Percentiles rank a stretch among this genome's conserved stretches.
phyloP scores from a whole-genome alignment of 2,888 invertebrate species.

The Cephus runcator region DNA sequence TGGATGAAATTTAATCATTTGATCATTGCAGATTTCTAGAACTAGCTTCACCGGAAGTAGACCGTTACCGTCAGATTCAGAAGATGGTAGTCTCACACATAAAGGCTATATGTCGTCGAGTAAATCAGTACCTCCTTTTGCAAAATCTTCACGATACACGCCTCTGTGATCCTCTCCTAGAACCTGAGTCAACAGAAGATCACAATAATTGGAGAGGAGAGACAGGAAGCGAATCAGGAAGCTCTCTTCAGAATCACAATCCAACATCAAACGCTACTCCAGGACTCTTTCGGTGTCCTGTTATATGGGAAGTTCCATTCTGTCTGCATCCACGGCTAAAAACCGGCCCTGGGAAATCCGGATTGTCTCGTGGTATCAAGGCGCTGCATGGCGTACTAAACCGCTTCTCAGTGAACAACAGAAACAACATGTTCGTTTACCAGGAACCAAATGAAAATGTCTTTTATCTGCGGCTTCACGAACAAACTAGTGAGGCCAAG shows the following conservation, averaged over 20 bases:
- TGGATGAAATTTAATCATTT: not conserved
- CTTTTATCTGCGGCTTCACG: constrained; percentile 69
- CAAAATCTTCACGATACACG: constrained; percentile 75
- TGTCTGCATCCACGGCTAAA: constrained; percentile 77
- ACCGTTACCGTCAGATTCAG: constrained; percentile 68
- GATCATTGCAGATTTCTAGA: constrained; percentile 67
- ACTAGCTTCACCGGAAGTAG: constrained; percentile 67
- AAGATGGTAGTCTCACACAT: constrained; percentile 69
- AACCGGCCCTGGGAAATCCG: constrained; percentile 71
- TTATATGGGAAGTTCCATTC: constrained; percentile 79
- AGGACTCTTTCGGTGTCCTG: constrained; percentile 79
- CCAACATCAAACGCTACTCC: constrained; percentile 67
- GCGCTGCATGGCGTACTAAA: constrained; percentile 75
- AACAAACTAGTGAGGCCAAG: constrained; percentile 59
- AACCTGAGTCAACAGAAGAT: constrained; percentile 72
- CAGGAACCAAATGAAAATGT: constrained; percentile 73
- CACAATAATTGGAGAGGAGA: constrained; percentile 48
- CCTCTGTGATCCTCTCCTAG: constrained; percentile 74
- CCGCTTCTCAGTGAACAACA: constrained; percentile 77
- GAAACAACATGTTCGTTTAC: constrained; percentile 82
- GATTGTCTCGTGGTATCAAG: constrained; percentile 72
- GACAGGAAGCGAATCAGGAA: constrained; percentile 37
- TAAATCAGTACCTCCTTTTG: constrained; percentile 78
- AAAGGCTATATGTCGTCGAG: constrained; percentile 71
- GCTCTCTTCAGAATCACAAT: constrained; percentile 33